Evolutionary conservation across 2,113 vertebrate species (phyloP).

Genomic region (Caracal caracal): DNA sequence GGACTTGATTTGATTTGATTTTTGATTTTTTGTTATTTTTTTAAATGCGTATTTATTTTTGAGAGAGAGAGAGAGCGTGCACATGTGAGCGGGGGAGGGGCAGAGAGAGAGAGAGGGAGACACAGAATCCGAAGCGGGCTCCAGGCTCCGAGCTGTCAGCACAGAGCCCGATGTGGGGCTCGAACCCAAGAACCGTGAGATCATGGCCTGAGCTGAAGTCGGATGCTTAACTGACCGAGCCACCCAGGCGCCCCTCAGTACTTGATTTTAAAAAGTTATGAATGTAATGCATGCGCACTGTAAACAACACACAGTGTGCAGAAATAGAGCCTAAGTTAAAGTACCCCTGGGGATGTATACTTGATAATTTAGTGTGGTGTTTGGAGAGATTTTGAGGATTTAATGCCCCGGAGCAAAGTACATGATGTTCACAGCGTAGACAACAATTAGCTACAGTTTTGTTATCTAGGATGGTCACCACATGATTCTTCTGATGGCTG

Average conservation of each 20-base stretch:
- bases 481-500: not conserved
- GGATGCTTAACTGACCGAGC: too few species aligned
- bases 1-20: not conserved
- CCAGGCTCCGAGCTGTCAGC: too few species aligned
- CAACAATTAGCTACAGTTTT: not conserved
- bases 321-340: not conserved
- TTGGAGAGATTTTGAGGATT: not conserved
- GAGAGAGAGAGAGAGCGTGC: too few species aligned
- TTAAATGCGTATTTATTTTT: too few species aligned
- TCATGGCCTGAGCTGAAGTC: too few species aligned
- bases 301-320: not conserved
- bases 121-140: too few species aligned
- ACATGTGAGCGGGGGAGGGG: too few species aligned
- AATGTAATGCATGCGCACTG: not conserved
- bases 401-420: not conserved
- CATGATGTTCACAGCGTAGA: not conserved
- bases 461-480: not conserved
- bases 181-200: too few species aligned
- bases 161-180: too few species aligned
- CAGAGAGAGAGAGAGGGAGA: too few species aligned
- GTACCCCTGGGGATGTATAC: not conserved
- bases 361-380: not conserved
- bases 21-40: too few species aligned
- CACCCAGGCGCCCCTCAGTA: too few species aligned
- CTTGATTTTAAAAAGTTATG: not conserved